phyloP scores from a whole-genome alignment of 1,140 invertebrate species.

The Heliconius hermathena region DNA sequence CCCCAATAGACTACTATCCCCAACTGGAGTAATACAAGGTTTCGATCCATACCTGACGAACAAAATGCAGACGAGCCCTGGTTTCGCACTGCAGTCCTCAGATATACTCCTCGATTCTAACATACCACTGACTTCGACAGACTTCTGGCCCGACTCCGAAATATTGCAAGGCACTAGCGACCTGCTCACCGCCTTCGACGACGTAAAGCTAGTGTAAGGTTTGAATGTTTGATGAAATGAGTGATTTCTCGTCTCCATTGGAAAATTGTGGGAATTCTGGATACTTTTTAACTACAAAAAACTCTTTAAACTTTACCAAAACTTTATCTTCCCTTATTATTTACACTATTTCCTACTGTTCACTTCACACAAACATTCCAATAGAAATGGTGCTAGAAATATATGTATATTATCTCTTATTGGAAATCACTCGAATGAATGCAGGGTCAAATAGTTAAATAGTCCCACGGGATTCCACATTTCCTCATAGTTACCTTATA shows the following conservation, averaged over 20 bases:
- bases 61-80: constrained; percentile 70
- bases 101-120: constrained; percentile 62
- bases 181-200: constrained; percentile 68
- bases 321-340: background rate
- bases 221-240: constrained; percentile 40
- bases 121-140: constrained; percentile 52
- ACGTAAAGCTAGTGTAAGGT: constrained; percentile 60
- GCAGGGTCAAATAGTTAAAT: constrained; percentile 57
- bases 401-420: constrained; percentile 43
- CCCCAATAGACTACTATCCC: constrained; percentile 60
- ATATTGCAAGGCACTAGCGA: constrained; percentile 66
- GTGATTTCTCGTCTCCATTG: constrained; percentile 60
- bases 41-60: constrained; percentile 68
- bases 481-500: constrained; percentile 38
- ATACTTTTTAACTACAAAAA: constrained; percentile 14
- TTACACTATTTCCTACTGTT: background rate
- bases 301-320: background rate
- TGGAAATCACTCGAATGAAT: constrained; percentile 70
- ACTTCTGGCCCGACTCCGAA: constrained; percentile 70
- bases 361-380: constrained; percentile 57
- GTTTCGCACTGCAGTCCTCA: constrained; percentile 51
- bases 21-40: constrained; percentile 56
- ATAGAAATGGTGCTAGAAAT: constrained; percentile 48
- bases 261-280: constrained; percentile 41
- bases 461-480: constrained; percentile 60